phyloP scores from a whole-genome alignment of 2,113 vertebrate species.

The Eleginops maclovinus region DNA sequence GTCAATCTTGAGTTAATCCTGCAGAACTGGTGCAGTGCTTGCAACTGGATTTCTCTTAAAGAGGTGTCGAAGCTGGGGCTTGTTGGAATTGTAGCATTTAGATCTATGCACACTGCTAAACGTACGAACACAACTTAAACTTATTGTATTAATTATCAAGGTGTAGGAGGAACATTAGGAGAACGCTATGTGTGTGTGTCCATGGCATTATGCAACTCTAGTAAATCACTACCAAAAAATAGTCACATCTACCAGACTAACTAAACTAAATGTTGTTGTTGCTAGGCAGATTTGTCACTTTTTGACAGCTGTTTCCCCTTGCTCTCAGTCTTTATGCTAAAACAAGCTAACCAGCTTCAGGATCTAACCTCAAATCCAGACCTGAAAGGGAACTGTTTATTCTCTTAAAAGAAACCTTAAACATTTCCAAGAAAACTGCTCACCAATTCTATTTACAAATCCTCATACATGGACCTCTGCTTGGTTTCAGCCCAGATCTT shows the following conservation, averaged over 20 bases:
- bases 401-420: no score
- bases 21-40: not conserved
- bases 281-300: no score
- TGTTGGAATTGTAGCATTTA: not conserved
- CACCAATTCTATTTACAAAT: not conserved
- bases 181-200: not conserved
- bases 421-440: not conserved
- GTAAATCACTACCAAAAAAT: not conserved
- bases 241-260: no score
- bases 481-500: slow-evolving; percentile 9
- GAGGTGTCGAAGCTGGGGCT: no score
- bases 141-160: not conserved
- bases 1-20: slow-evolving; percentile 1
- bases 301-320: not conserved
- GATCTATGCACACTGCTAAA: not conserved
- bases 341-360: not conserved
- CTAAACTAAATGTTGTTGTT: no score
- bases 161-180: not conserved
- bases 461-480: not conserved
- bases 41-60: no score
- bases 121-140: not conserved
- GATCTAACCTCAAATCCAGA: not conserved
- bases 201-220: not conserved
- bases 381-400: no score
- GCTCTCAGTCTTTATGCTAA: not conserved